Conservation (phyloP, 2,888 invertebrate genomes). For the Ligdia adustata region DNA sequence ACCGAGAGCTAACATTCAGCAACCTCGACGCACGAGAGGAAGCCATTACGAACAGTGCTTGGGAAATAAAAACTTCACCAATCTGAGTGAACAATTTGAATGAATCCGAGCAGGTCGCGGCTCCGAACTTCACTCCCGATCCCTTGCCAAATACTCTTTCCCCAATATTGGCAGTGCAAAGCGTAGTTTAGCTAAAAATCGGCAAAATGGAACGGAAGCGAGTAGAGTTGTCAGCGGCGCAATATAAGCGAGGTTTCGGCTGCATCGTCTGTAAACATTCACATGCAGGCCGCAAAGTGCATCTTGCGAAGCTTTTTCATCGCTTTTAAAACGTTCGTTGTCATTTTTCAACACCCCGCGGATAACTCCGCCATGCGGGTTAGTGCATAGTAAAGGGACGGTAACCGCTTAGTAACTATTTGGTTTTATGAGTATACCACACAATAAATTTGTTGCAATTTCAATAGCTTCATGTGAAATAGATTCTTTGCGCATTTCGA, state of each 20-base stretch:
- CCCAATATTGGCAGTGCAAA: constrained; percentile 56
- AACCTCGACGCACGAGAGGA: constrained; percentile 1
- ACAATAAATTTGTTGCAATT: no score
- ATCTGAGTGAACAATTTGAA: constrained; percentile 22
- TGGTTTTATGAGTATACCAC: no score
- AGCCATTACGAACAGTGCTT: constrained; percentile 1
- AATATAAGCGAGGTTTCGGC: constrained; percentile 51
- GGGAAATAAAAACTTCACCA: constrained; percentile 16
- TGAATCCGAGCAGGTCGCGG: constrained; percentile 23
- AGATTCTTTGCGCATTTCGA: no score
- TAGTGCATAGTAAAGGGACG: constrained; percentile 7
- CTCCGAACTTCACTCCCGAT: constrained; percentile 30
- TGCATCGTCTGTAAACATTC: constrained; percentile 54
- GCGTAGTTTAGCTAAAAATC: constrained; percentile 64
- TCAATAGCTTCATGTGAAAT: no score
- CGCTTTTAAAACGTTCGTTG: constrained; percentile 45
- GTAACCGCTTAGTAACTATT: neutral
- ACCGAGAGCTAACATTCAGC: constrained; percentile 1
- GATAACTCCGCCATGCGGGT: constrained; percentile 5
- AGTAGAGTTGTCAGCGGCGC: constrained; percentile 57
- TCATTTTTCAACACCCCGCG: constrained; percentile 41
- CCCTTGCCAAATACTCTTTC: constrained; percentile 56
- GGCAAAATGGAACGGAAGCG: constrained; percentile 63
- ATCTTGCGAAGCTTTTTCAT: constrained; percentile 51
- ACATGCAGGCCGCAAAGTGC: constrained; percentile 48